Evolutionary conservation across 1,140 invertebrate species (phyloP).

Genomic region (Sycophila sp.): DNA sequence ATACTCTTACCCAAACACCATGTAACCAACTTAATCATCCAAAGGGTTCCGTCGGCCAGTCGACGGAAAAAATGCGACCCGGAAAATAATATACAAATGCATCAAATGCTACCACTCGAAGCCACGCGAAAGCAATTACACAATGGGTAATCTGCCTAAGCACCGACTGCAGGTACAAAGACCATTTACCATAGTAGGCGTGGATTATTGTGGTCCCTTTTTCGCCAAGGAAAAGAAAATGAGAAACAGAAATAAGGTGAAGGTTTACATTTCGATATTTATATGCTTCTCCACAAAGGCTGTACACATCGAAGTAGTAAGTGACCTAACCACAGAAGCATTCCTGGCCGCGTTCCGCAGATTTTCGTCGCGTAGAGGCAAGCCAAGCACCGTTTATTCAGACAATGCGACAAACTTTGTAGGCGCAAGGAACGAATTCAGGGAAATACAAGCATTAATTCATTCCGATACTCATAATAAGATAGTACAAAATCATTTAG

Average conservation of each 20-base stretch:
- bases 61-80: background rate
- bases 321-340: slow-evolving; percentile 38
- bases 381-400: too few relatives aligned
- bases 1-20: background rate
- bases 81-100: background rate
- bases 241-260: background rate
- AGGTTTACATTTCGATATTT: background rate
- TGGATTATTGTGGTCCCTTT: background rate
- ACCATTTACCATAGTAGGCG: background rate
- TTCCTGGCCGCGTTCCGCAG: background rate
- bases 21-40: background rate
- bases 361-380: background rate
- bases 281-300: too few relatives aligned
- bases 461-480: background rate
- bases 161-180: background rate
- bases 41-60: background rate
- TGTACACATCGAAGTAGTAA: too few relatives aligned
- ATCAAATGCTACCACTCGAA: background rate
- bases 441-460: background rate
- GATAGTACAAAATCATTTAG: background rate
- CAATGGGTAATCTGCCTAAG: background rate
- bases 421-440: background rate
- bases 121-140: background rate
- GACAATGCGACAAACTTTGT: too few relatives aligned
- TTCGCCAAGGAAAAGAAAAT: background rate